These are phyloP conservation scores for Ctenochaetus hawaiiensis DNA, from an alignment of 2,797 vertebrate genomes.

Conservation along the genomic window DNA sequence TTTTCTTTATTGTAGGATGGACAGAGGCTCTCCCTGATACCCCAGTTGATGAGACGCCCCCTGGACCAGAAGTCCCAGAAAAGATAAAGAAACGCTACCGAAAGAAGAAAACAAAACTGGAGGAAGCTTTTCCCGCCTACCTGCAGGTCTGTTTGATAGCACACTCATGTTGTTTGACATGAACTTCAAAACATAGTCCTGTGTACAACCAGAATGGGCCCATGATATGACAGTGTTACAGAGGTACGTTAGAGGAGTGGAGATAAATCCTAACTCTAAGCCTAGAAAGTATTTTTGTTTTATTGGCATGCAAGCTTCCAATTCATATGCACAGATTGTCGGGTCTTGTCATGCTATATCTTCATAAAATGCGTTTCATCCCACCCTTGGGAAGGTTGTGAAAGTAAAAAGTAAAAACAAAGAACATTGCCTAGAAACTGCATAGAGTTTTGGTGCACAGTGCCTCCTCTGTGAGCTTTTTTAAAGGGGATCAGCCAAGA, in stretches of 20 bases:
- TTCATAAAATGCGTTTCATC: slow-evolving; percentile 54
- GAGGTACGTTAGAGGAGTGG: too few species aligned
- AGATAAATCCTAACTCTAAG: too few species aligned
- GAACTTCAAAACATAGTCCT: not conserved
- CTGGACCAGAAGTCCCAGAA: slow-evolving; percentile 91
- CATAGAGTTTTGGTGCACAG: slow-evolving; percentile 49
- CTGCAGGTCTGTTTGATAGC: slow-evolving; percentile 88
- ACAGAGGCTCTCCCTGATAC: slow-evolving; percentile 90
- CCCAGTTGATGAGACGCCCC: slow-evolving; percentile 88
- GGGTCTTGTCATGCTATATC: slow-evolving; percentile 47
- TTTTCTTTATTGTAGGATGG: slow-evolving; percentile 85
- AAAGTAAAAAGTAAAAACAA: slow-evolving; percentile 33
- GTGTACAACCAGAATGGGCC: not conserved
- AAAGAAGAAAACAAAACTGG: slow-evolving; percentile 98
- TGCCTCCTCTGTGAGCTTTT: slow-evolving; percentile 54
- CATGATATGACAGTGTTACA: not conserved
- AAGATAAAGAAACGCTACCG: slow-evolving; percentile 98
- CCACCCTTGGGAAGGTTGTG: slow-evolving; percentile 53
- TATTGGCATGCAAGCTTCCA: slow-evolving; percentile 27
- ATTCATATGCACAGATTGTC: slow-evolving; percentile 45
- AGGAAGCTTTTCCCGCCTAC: slow-evolving; percentile 96
- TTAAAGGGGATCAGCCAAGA: slow-evolving; percentile 55
- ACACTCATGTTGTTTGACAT: not conserved
- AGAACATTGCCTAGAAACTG: slow-evolving; percentile 70
- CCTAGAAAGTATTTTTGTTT: slow-evolving; percentile 25